These are phyloP conservation scores for Indicator indicator DNA, from an alignment of 2,113 vertebrate genomes.

Conservation along the genomic window DNA sequence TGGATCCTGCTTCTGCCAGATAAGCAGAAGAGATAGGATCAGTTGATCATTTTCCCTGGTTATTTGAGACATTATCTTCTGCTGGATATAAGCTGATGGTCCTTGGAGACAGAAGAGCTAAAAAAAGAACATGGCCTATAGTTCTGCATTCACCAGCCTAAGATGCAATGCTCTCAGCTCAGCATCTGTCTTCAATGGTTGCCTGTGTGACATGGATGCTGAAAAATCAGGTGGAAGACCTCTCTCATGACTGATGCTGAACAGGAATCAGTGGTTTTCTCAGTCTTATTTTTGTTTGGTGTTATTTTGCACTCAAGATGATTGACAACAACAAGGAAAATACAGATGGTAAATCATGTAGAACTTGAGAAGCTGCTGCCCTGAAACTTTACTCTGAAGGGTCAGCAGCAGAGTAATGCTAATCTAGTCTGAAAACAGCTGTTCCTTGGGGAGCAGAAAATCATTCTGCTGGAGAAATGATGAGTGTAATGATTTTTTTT, in stretches of 20 bases:
- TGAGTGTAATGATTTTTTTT: background rate
- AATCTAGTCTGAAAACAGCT: conserved; percentile 20
- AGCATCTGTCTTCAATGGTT: background rate
- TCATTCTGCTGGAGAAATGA: background rate
- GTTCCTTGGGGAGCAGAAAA: background rate
- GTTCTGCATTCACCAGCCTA: background rate
- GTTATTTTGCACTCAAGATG: background rate
- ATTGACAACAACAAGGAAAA: background rate
- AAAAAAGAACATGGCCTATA: background rate
- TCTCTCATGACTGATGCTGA: background rate
- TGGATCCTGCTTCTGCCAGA: background rate
- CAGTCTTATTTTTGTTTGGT: background rate
- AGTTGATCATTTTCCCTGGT: background rate
- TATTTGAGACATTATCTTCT: background rate
- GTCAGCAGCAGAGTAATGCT: background rate
- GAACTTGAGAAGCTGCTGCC: conserved; percentile 7
- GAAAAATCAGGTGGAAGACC: background rate
- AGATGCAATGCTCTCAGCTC: background rate
- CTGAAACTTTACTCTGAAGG: background rate
- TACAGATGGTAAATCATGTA: background rate
- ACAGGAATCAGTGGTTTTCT: background rate
- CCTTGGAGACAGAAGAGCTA: background rate
- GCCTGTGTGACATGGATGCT: background rate
- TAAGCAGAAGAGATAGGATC: background rate
- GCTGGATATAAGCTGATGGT: background rate